Conservation (phyloP, 2,888 invertebrate species). For the Tipula unca region DNA sequence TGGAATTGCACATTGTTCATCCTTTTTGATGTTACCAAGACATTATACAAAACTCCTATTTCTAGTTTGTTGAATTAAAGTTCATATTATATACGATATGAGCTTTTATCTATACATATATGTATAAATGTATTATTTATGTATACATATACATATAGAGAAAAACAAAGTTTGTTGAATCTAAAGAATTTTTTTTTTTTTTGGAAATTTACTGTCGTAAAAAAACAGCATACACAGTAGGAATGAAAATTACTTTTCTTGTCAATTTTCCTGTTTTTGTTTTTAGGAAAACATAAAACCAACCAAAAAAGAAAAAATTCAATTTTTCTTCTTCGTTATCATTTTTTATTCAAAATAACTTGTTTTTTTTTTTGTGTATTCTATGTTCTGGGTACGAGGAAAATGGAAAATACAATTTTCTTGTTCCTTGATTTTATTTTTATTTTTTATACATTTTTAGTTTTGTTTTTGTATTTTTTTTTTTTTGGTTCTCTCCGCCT, state of each 20-base stretch:
- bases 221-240: conserved; percentile 14
- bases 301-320: not conserved
- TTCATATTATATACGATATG: not conserved
- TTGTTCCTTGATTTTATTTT: not conserved
- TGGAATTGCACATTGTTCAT: not conserved
- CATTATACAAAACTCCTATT: not conserved
- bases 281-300: not conserved
- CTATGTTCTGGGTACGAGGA: not conserved
- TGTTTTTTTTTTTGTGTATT: not conserved
- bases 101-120: not conserved
- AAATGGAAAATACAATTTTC: conserved; percentile 3
- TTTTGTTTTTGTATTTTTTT: too few relatives aligned
- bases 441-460: not conserved
- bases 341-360: conserved; percentile 8
- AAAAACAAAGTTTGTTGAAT: not conserved
- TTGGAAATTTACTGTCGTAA: not conserved
- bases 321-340: not conserved
- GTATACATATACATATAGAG: too few relatives aligned
- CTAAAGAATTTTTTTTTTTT: not conserved
- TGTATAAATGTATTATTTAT: not conserved
- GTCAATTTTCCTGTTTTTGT: not conserved
- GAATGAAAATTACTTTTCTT: conserved; percentile 14
- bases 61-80: not conserved
- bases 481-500: not conserved
- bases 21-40: not conserved